These are phyloP conservation scores for Slavum lentiscoides DNA, from an alignment of 2,888 invertebrate genomes.

Conservation along the genomic window DNA sequence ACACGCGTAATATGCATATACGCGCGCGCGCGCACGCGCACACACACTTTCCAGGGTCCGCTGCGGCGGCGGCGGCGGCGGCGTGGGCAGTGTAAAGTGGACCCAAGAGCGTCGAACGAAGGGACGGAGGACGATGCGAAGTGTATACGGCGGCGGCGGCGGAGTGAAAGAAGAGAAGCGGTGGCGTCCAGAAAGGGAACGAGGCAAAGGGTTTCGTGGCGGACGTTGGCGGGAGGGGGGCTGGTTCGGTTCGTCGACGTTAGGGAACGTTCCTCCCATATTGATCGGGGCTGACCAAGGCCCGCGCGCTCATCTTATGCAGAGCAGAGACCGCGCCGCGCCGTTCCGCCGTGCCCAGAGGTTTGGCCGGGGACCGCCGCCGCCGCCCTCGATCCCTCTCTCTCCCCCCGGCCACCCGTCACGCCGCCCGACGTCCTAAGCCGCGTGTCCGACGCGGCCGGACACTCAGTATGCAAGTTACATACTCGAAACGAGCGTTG, in stretches of 20 bases:
- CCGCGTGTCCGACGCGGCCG: conserved; percentile 51
- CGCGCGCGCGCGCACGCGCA: neutral
- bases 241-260: conserved; percentile 53
- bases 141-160: neutral
- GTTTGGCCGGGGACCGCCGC: conserved; percentile 55
- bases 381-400: conserved; percentile 57
- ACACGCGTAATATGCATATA: neutral
- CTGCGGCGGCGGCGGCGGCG: conserved; percentile 30
- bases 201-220: conserved; percentile 21
- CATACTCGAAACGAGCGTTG: conserved; percentile 51
- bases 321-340: conserved; percentile 57
- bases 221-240: neutral
- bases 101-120: conserved; percentile 52
- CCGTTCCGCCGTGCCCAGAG: conserved; percentile 54
- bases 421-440: conserved; percentile 26
- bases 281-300: conserved; percentile 54
- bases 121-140: neutral
- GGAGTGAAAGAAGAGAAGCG: conserved; percentile 35
- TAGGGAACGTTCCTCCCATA: conserved; percentile 54
- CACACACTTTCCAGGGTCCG: conserved; percentile 43
- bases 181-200: neutral
- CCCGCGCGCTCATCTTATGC: conserved; percentile 54
- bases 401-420: conserved; percentile 22
- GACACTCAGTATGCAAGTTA: conserved; percentile 54
- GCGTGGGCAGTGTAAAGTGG: conserved; percentile 51